Evolutionary conservation across 2,888 invertebrate genomes (phyloP).

Genomic region (Nyleta sp.): DNA sequence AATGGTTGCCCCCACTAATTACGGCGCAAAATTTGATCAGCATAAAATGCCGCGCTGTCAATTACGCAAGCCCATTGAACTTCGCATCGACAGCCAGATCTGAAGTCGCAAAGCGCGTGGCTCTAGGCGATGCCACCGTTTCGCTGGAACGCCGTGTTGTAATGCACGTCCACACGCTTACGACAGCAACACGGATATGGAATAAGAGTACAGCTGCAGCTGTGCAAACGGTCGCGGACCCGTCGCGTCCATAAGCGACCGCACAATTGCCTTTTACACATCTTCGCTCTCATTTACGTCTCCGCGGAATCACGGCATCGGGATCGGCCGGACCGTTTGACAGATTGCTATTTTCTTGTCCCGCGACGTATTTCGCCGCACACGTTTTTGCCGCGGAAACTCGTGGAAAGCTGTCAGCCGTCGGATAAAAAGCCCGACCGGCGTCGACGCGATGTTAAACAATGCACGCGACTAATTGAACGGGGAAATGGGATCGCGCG

Average conservation of each 20-base stretch:
- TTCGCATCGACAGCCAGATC: conserved; percentile 41
- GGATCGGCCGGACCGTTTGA: conserved; percentile 57
- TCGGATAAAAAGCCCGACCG: conserved; percentile 38
- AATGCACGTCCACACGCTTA: conserved; percentile 58
- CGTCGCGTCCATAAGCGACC: conserved; percentile 76
- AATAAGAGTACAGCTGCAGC: conserved; percentile 46
- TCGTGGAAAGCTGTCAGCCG: conserved; percentile 54
- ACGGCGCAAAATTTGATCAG: conserved; percentile 15
- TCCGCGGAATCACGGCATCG: conserved; percentile 74
- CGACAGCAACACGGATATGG: conserved; percentile 63
- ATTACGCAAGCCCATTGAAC: conserved; percentile 6
- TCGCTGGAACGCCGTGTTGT: conserved; percentile 54
- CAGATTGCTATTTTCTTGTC: conserved; percentile 62
- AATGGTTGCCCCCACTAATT: not conserved
- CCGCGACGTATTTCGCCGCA: conserved; percentile 40
- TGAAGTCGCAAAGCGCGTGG: conserved; percentile 37
- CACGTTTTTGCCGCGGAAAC: conserved; percentile 57
- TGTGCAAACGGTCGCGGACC: conserved; percentile 63
- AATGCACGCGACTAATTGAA: conserved; percentile 50
- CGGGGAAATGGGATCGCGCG: conserved; percentile 38
- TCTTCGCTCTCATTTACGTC: conserved; percentile 79
- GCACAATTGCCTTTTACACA: conserved; percentile 81
- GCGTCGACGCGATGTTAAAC: conserved; percentile 48
- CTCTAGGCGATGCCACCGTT: conserved; percentile 50
- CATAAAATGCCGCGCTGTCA: conserved; percentile 4